These are phyloP conservation scores for Ommatoiulus sabulosus DNA, from an alignment of 2,888 invertebrate genomes.

Conservation along the genomic window DNA sequence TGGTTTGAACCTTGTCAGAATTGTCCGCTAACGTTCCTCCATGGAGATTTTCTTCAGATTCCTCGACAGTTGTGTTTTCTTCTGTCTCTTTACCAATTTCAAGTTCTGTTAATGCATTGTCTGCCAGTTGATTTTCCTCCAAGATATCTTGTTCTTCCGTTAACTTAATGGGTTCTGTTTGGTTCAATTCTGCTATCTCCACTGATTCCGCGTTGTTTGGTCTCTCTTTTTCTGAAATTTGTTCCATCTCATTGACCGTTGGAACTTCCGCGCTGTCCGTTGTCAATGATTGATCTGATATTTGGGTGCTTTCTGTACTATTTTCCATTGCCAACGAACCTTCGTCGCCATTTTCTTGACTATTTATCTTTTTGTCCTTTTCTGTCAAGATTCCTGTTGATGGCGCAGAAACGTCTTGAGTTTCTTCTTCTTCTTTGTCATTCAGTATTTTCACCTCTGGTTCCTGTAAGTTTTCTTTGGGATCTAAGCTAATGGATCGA, in stretches of 20 bases:
- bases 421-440: neutral
- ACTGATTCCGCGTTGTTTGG: neutral
- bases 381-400: neutral
- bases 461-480: neutral
- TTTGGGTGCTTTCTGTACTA: neutral
- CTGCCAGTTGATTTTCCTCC: neutral
- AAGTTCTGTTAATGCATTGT: neutral
- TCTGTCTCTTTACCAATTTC: neutral
- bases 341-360: neutral
- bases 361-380: neutral
- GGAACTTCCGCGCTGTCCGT: neutral
- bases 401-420: neutral
- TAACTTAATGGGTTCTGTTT: neutral
- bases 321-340: neutral
- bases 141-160: neutral
- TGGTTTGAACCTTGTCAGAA: neutral
- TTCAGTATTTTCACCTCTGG: neutral
- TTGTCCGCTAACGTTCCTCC: neutral
- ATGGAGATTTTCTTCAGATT: neutral
- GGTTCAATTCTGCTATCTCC: neutral
- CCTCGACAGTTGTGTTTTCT: neutral
- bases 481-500: neutral
- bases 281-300: neutral
- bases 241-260: neutral
- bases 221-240: neutral